Evolutionary conservation across 2,888 invertebrate genomes (phyloP).

Genomic region (Pammene aurita): DNA sequence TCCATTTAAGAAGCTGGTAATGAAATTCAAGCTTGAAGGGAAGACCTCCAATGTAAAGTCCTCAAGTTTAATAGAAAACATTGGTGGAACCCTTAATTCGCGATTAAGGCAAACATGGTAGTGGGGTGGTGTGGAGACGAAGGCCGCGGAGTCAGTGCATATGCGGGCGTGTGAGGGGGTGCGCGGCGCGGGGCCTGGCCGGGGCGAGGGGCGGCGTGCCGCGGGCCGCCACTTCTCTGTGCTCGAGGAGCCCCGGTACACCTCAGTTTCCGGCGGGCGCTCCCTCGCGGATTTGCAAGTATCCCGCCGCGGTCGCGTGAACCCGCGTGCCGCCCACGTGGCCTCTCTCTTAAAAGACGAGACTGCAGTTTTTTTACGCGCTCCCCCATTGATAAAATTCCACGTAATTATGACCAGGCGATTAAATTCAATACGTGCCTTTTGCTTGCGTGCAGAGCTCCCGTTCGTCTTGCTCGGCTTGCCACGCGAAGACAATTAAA

Average conservation of each 20-base stretch:
- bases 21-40: slow-evolving; percentile 53
- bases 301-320: slow-evolving; percentile 60
- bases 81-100: slow-evolving; percentile 80
- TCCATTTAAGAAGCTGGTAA: slow-evolving; percentile 7
- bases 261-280: slow-evolving; percentile 82
- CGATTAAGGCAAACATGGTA: slow-evolving; percentile 82
- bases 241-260: slow-evolving; percentile 81
- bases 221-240: slow-evolving; percentile 81
- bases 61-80: slow-evolving; percentile 78
- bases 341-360: slow-evolving; percentile 56
- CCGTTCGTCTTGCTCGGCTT: slow-evolving; percentile 35
- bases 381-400: slow-evolving; percentile 67
- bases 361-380: slow-evolving; percentile 63
- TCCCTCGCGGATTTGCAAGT: slow-evolving; percentile 77
- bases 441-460: slow-evolving; percentile 50
- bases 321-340: slow-evolving; percentile 78
- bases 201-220: slow-evolving; percentile 67
- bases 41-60: slow-evolving; percentile 76
- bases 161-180: slow-evolving; percentile 59
- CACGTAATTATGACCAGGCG: slow-evolving; percentile 64
- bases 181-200: slow-evolving; percentile 58
- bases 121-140: slow-evolving; percentile 79
- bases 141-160: slow-evolving; percentile 77
- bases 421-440: slow-evolving; percentile 57
- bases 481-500: slow-evolving; percentile 12